Base-by-base conservation (phyloP, 2,113 vertebrate genomes). In the Equus quagga region DNA sequence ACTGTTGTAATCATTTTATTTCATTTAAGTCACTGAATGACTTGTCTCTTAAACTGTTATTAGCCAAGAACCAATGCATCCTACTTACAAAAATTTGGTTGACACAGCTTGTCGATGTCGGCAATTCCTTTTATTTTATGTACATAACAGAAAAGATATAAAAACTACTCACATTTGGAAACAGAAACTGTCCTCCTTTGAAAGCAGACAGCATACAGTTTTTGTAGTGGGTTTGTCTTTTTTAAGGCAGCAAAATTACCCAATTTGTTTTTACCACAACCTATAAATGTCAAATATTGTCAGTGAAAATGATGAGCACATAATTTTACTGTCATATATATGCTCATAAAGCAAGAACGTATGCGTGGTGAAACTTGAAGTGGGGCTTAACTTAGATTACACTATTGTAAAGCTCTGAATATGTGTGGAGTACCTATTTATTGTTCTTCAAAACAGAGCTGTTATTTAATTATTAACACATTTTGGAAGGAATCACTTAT, bases 261-360 rank as follows among this genome's bases (percentile, higher is more conserved):
- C 51, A 36, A 70, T 97, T 97, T 96, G 44, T 96, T 96, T 95
- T 85, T 5, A 86, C 12, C 19, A 72, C 33, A 91, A 86, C 33
- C 24, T 91, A 80, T 96, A 83, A 96, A 90, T 89, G 33, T 93
- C 91, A 92, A 54, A 65, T 86, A 81, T 51, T 67, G 31, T 56
- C 49, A 84, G 31, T 78, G 73, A 97, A 95, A 95, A 84, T 95
- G 73, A 84, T 79, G 81, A 93, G 96, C 3, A 89, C 46, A 41
- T 92, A 87, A 97, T 96, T 93, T 96, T 88, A 70, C 58, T 92
- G 64, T 93, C 97, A 82, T 19, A 72, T 76, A 49, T 67, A 41
- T 70, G 41, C 33, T 86, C 73, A 56, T 72, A 93, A 97, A 93
- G n/a, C 23, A 86, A 93, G 28, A 46, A 79, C 0, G 1, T 73